Evolutionary conservation across 1,140 invertebrate species (phyloP), one percentile per base, ranked within the genome.

Genomic region (Brevipalpus yothersi): DNA sequence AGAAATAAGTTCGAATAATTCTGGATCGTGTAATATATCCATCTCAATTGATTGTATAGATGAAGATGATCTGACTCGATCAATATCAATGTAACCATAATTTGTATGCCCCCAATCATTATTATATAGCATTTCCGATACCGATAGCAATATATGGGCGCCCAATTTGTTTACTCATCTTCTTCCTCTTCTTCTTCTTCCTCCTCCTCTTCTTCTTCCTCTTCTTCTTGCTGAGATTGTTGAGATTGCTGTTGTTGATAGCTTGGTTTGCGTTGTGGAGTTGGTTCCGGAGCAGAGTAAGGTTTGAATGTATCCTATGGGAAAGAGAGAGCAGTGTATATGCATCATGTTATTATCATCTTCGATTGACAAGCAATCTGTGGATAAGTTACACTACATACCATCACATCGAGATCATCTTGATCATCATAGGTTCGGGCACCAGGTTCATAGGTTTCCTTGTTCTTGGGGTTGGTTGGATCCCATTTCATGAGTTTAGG

Each of bases 401-500:
- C 63, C 60, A 60, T 60, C n/a, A 61, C 8, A 42, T 61, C 59
- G 10, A 61, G 15, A 54, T 62, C 60, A 40, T 61, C 60, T n/a
- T 39, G 43, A 40, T 60, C 63, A 42, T 62, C 58, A 19, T 64
- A 62, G 31, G 60, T 62, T 42, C 63, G 23, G n/a, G 61, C 53
- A 17, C 60, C 60, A 21, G 59, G 58, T 49, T 62, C 64, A 41
- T 56, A 60, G 31, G 62, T 63, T 40, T 67, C 66, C 47, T 68
- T 68, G 51, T 62, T 66, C 45, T 64, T 67, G 0, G 66, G 60
- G 47, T 56, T 54, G 9, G 43, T 47, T 7, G 67, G 66, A 43
- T 68, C 65, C 67, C 66, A 68, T 56, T 63, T 65, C 5, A 58
- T 53, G 21, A 66, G 41, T 39, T 57, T 57, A 0, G 59, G 53